phyloP scores from a whole-genome alignment of 2,797 vertebrate species.

The Macroramphosus scolopax region DNA sequence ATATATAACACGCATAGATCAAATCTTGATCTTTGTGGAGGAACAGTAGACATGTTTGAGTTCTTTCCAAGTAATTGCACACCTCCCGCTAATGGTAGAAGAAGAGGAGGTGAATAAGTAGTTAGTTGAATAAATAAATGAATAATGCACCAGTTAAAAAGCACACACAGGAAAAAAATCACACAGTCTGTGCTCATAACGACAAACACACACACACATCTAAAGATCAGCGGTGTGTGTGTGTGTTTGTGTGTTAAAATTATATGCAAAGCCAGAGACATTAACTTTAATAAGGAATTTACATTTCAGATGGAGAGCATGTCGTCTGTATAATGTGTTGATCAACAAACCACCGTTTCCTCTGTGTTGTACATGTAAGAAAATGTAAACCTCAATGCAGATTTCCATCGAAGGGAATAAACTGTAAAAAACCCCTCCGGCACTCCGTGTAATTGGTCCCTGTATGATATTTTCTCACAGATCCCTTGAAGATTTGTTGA shows the following conservation, averaged over 20 bases:
- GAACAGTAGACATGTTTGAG: slow-evolving; percentile 30
- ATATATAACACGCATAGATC: no score
- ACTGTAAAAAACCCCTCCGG: slow-evolving; percentile 67
- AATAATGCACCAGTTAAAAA: slow-evolving; percentile 57
- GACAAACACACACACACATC: slow-evolving; percentile 9
- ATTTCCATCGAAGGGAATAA: slow-evolving; percentile 42
- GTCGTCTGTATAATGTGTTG: slow-evolving; percentile 59
- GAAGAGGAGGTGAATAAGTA: slow-evolving; percentile 35
- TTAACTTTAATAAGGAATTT: slow-evolving; percentile 63
- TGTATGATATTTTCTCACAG: slow-evolving; percentile 78
- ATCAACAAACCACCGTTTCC: slow-evolving; percentile 57
- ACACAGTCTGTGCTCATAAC: slow-evolving; percentile 18
- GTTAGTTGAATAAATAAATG: slow-evolving; percentile 62
- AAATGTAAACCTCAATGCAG: slow-evolving; percentile 41
- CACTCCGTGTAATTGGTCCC: slow-evolving; percentile 81
- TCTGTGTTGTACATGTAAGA: slow-evolving; percentile 46
- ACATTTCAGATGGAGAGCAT: slow-evolving; percentile 55
- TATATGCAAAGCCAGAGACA: slow-evolving; percentile 43
- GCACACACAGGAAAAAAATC: slow-evolving; percentile 47
- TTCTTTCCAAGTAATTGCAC: slow-evolving; percentile 28
- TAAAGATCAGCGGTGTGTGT: slow-evolving; percentile 21
- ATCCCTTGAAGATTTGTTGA: slow-evolving; percentile 83
- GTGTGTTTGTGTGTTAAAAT: slow-evolving; percentile 31
- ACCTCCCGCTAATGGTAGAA: slow-evolving; percentile 40
- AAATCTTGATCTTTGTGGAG: no score